Conservation (phyloP, 2,113 vertebrate genomes). For the Rhinichthys klamathensis region DNA sequence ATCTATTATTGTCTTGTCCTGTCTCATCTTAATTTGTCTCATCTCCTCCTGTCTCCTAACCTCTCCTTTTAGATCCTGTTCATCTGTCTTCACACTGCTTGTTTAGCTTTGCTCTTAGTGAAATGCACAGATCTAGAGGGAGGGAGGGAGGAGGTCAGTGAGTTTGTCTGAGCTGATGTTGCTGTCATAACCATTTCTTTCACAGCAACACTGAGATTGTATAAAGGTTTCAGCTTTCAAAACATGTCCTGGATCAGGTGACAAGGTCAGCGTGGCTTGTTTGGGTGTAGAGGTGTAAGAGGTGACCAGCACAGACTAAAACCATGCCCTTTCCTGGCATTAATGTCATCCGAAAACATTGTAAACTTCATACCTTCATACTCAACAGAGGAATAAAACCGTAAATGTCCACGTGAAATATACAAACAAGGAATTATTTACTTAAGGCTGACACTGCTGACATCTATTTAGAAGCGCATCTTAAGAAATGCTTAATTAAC, state of each 20-base stretch:
- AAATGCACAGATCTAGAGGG: slow-evolving; percentile 34
- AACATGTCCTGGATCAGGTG: slow-evolving; percentile 40
- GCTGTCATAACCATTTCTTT: slow-evolving; percentile 49
- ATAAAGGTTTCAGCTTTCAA: slow-evolving; percentile 52
- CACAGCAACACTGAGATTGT: slow-evolving; percentile 39
- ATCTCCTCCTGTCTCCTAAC: not conserved
- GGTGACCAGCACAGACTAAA: not conserved
- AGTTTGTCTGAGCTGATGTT: slow-evolving; percentile 52
- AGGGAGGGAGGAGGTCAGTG: slow-evolving; percentile 49
- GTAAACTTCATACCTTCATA: not conserved
- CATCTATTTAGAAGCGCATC: slow-evolving; percentile 4
- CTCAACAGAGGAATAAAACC: not conserved
- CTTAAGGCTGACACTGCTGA: slow-evolving; percentile 17
- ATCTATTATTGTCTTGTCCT: not conserved
- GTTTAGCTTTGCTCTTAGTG: slow-evolving; percentile 35
- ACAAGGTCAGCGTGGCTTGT: slow-evolving; percentile 48
- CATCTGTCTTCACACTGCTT: slow-evolving; percentile 22
- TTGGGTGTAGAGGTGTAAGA: slow-evolving; percentile 29
- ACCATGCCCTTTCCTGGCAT: not conserved
- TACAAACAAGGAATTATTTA: slow-evolving; percentile 34
- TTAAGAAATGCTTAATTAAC: slow-evolving; percentile 5
- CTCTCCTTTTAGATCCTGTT: slow-evolving; percentile 26
- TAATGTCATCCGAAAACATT: slow-evolving; percentile 6
- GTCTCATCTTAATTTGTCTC: not conserved
- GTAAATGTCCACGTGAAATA: not conserved